phyloP scores from a whole-genome alignment of 1,140 invertebrate genomes.

The Venturia canescens region DNA sequence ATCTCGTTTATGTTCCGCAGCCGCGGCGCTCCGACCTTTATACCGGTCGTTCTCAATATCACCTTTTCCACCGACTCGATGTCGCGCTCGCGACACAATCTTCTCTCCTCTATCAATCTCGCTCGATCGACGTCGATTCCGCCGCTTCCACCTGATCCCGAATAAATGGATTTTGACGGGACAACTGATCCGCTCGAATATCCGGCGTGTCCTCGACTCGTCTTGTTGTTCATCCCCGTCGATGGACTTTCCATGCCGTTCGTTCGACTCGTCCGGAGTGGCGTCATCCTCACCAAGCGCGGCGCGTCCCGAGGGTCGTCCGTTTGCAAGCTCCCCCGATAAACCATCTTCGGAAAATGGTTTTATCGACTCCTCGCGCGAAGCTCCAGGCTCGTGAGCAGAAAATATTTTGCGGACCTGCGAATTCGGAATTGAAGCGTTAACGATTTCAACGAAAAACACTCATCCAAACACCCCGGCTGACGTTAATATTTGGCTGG shows the following conservation, averaged over 20 bases:
- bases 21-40: conserved; percentile 65
- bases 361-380: too few species aligned
- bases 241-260: background rate
- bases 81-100: conserved; percentile 63
- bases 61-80: conserved; percentile 65
- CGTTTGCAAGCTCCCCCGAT: conserved; percentile 65
- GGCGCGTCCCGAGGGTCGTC: conserved; percentile 66
- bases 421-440: too few species aligned
- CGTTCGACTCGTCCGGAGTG: conserved; percentile 58
- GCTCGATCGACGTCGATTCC: conserved; percentile 63
- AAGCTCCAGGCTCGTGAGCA: too few species aligned
- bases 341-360: conserved; percentile 59
- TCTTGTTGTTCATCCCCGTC: background rate
- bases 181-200: conserved; percentile 7
- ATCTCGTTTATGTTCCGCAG: conserved; percentile 71
- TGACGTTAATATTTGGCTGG: too few species aligned
- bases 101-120: conserved; percentile 63
- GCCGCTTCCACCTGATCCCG: conserved; percentile 40
- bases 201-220: conserved; percentile 29
- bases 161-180: conserved; percentile 41
- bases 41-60: conserved; percentile 60
- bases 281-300: conserved; percentile 63
- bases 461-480: too few species aligned
- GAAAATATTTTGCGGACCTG: too few species aligned
- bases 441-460: too few species aligned